These are phyloP conservation scores for Lerista edwardsae DNA, from an alignment of 2,797 vertebrate genomes.

Conservation along the genomic window DNA sequence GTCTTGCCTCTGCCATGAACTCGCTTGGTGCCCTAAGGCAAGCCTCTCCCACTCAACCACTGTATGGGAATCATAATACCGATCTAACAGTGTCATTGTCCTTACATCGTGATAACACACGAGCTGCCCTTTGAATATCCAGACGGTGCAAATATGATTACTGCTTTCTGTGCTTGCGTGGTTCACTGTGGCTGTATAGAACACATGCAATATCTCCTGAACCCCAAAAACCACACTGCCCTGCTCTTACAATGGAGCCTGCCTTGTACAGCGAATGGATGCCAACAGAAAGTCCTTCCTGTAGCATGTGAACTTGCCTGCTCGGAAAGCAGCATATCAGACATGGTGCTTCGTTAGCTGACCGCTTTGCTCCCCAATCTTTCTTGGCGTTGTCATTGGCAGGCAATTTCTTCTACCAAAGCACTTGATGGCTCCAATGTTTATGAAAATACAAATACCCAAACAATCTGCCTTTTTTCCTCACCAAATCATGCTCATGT, in stretches of 20 bases:
- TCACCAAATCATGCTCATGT: slow-evolving; percentile 61
- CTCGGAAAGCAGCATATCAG: slow-evolving; percentile 26
- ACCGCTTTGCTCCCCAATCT: slow-evolving; percentile 21
- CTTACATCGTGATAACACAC: too few species aligned
- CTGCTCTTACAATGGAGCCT: rapidly evolving
- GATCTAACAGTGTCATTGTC: too few species aligned
- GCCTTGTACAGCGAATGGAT: neutral
- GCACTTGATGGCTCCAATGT: slow-evolving; percentile 47
- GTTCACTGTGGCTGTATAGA: neutral
- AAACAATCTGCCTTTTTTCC: slow-evolving; percentile 65
- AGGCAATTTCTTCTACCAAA: slow-evolving; percentile 17
- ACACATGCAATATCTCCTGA: neutral
- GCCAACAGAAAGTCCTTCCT: slow-evolving; percentile 32
- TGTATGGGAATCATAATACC: too few species aligned
- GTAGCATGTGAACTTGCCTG: slow-evolving; percentile 46
- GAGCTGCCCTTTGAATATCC: too few species aligned
- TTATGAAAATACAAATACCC: slow-evolving; percentile 65
- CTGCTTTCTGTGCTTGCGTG: too few species aligned
- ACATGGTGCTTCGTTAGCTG: slow-evolving; percentile 1
- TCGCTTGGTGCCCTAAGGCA: too few species aligned
- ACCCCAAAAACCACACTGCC: neutral
- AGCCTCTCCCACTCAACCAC: too few species aligned
- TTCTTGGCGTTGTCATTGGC: slow-evolving; percentile 30
- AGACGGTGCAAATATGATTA: too few species aligned
- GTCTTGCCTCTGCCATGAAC: too few species aligned